Base-by-base conservation (phyloP, 2,888 invertebrate genomes). In the Metallyticus violacea region DNA sequence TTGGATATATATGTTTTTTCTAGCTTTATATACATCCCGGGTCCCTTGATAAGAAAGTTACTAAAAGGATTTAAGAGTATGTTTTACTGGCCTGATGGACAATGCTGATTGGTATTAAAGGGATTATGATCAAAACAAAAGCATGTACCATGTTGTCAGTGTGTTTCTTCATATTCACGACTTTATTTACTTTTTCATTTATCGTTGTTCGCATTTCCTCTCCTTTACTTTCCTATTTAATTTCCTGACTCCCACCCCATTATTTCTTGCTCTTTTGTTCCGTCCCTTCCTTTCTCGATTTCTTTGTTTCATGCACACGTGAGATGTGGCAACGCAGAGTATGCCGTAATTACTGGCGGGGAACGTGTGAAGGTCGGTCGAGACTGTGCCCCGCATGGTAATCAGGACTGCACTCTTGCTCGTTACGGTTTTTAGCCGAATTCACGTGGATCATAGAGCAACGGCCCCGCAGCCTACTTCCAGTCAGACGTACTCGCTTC, bases 321-420 rank as follows among this genome's bases (percentile, higher is more conserved):
- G 30, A 77, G 81, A 87, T 84, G 77, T 88, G 88, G 88, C 88
- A 88, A 87, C 88, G 82, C 29, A 79, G 87, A 81, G 76, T 84
- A 29, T 81, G 77, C 87, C 85, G 88, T 86, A 88, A 87, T 88
- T 88, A 88, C 85, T 85, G 85, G 79, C 88, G 86, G 85, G 84
- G 86, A 86, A 85, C 88, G 88, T 87, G 88, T 88, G 88, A 88
- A 88, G 88, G 88, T 87, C 88, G 88, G n/a, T 62, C 40, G 40
- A 4, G 82, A 80, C 79, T 85, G 85, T 78, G 88, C 77, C 79
- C 85, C 25, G 85, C 88, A 84, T 85, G 82, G 86, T 85, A 87
- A 87, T 87, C 86, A 83, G 83, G 28, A 22, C 40, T 22, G 22
- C 40, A 62, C 40, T 62, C 15, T 22, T 22, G 40, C 40, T 22